These are phyloP conservation scores for Drosophila borealis DNA, from an alignment of 2,888 invertebrate genomes.

Conservation along the genomic window DNA sequence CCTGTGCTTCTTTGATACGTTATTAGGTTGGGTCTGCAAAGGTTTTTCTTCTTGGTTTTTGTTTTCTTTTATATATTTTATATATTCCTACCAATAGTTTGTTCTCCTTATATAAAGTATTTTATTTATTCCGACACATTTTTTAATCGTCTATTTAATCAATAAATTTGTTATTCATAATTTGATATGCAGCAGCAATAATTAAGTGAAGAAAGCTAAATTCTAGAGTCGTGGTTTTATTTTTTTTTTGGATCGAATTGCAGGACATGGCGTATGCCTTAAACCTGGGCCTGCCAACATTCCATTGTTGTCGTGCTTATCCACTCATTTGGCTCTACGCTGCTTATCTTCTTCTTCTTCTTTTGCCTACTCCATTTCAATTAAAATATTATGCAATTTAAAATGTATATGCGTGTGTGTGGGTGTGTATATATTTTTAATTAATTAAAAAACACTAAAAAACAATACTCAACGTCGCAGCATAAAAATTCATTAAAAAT, in stretches of 20 bases:
- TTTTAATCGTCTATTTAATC: not conserved
- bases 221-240: not conserved
- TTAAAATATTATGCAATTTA: constrained; percentile 73
- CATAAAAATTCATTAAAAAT: constrained; percentile 76
- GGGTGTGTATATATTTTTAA: constrained; percentile 66
- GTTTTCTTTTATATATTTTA: no score
- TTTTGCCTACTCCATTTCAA: constrained; percentile 55
- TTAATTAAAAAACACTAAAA: constrained; percentile 76
- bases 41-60: no score
- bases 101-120: no score
- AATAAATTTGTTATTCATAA: not conserved
- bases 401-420: constrained; percentile 46
- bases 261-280: not conserved
- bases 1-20: no score
- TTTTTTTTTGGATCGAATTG: not conserved
- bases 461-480: constrained; percentile 56
- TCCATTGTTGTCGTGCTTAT: constrained; percentile 18
- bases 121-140: no score
- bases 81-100: no score
- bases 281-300: constrained; percentile 13
- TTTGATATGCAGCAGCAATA: not conserved
- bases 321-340: not conserved
- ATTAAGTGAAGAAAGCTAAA: not conserved
- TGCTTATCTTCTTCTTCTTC: not conserved
- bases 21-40: no score